Evolutionary conservation across 2,888 invertebrate genomes (phyloP).

Genomic region (Clunio marinus): DNA sequence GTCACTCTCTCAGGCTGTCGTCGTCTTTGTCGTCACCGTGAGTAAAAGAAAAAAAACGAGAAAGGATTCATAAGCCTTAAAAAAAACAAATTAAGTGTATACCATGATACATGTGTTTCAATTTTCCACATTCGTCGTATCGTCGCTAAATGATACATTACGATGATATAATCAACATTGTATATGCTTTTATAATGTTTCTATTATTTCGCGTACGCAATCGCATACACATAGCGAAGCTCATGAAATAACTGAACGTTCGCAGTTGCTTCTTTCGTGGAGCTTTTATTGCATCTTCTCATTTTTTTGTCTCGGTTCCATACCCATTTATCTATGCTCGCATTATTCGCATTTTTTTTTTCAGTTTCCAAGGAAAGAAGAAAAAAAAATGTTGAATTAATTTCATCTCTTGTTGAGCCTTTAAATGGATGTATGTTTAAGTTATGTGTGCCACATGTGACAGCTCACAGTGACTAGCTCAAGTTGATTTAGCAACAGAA

Average conservation of each 20-base stretch:
- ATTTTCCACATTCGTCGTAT: not conserved
- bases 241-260: not conserved
- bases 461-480: not conserved
- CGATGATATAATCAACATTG: conserved; percentile 9
- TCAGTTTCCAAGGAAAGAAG: not conserved
- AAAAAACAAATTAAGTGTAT: conserved; percentile 16
- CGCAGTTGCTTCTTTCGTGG: not conserved
- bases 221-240: not conserved
- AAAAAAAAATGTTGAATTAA: conserved; percentile 20
- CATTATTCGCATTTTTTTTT: not conserved
- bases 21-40: not conserved
- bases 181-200: not conserved
- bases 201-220: not conserved
- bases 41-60: not conserved
- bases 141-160: conserved; percentile 6
- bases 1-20: not conserved
- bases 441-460: not conserved
- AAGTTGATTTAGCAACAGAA: not conserved
- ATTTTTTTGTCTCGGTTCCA: not conserved
- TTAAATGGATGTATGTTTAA: conserved; percentile 1
- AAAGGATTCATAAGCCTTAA: not conserved
- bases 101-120: conserved; percentile 30
- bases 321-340: too few species aligned
- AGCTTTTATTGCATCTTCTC: not conserved
- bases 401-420: conserved; percentile 26